Conservation (phyloP, 2,113 vertebrate species). For the Polyodon spathula region DNA sequence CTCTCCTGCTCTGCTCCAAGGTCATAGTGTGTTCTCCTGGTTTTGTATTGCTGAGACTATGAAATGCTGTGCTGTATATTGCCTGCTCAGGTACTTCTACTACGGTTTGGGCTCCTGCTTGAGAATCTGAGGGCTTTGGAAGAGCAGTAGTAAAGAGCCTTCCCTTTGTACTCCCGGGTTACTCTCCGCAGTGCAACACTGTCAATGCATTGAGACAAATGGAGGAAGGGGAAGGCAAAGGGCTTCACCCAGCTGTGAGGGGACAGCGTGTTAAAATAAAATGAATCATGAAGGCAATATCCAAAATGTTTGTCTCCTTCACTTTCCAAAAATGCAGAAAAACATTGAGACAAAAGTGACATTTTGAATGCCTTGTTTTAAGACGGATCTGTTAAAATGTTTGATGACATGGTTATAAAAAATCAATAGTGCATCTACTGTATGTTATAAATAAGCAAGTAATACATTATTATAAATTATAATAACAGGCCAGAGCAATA, state of each 20-base stretch:
- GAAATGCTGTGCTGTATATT: slow-evolving; percentile 25
- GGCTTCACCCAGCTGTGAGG: neutral
- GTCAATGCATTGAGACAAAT: slow-evolving; percentile 27
- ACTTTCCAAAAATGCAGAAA: no score
- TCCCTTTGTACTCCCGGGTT: slow-evolving; percentile 23
- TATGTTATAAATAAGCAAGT: no score
- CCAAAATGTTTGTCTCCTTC: neutral
- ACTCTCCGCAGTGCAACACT: slow-evolving; percentile 15
- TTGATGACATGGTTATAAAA: no score
- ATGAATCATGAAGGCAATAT: neutral
- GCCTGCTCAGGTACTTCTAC: slow-evolving; percentile 25
- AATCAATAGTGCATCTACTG: no score
- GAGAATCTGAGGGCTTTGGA: neutral
- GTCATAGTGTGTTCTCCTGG: slow-evolving; percentile 13
- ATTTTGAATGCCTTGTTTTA: no score
- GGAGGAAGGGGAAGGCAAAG: slow-evolving; percentile 5
- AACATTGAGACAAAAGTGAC: no score
- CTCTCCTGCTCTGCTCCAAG: neutral
- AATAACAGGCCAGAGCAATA: no score
- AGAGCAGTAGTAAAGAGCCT: slow-evolving; percentile 15
- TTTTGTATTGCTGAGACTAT: slow-evolving; percentile 20
- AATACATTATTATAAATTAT: no score
- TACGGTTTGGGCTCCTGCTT: slow-evolving; percentile 22
- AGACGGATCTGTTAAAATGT: no score
- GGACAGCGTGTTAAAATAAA: neutral